phyloP scores from a whole-genome alignment of 1,140 invertebrate species.

The Penaeus chinensis region DNA sequence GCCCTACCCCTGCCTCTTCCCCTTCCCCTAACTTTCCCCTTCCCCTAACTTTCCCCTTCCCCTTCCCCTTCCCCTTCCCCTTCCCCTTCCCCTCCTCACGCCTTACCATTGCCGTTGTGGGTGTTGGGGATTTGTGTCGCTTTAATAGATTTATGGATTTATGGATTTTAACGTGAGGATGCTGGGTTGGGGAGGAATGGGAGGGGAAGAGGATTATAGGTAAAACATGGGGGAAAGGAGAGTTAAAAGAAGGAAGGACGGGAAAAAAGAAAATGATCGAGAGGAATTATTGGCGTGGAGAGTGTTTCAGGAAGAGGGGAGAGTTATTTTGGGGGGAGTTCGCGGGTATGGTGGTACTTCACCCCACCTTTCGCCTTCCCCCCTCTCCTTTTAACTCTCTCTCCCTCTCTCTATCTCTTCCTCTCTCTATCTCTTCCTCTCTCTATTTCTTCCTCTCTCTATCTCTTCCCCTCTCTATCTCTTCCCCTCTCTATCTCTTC shows the following conservation, averaged over 20 bases:
- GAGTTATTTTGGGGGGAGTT: no score
- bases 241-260: no score
- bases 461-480: background rate
- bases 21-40: background rate
- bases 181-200: no score
- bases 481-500: background rate
- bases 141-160: no score
- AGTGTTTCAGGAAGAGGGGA: no score
- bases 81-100: background rate
- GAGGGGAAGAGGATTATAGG: no score
- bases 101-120: background rate
- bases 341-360: no score
- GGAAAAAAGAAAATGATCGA: no score
- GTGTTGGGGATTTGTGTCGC: background rate
- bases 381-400: background rate
- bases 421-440: background rate
- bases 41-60: background rate
- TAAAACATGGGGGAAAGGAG: no score
- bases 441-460: background rate
- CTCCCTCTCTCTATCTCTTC: background rate
- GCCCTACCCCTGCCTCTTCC: background rate
- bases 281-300: no score
- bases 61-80: conserved; percentile 6
- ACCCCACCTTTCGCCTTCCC: background rate
- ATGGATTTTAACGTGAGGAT: no score